Base-by-base conservation (phyloP, 30 jellyfish, hydroid and myxozoan species). In the Phacellophora camtschatica region DNA sequence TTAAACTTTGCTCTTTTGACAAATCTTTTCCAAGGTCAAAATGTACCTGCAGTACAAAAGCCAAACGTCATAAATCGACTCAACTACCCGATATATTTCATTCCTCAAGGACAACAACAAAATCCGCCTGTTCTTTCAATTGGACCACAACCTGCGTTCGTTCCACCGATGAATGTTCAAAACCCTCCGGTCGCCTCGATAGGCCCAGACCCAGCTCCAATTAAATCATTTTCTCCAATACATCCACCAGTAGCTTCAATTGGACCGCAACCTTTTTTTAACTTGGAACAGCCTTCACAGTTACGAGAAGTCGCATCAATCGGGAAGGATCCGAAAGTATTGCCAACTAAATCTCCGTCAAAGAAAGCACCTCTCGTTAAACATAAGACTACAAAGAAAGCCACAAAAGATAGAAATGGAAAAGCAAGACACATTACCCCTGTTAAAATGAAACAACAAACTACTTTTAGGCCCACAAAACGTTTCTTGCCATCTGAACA, bases 81-180 rank as follows among this genome's bases (percentile, higher is more conserved):
- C 15, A 79, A 83, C 8, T 63, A 72, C 42, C 95, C 95, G 8
- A 77, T 84, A 22, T 84, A 84, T 51, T 72, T 67, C 62, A 53
- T 72, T 2, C 95, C 95, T 12, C 88, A 68, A 16, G 77, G 29
- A 1, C 42, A 12, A 33, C 71, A 53, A n/a, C 86, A 74, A 20
- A 34, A 39, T 3, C 86, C 96, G 16, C 71, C 89, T 24, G 90
- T 74, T 5, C 15, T 45, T 6, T 85, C 96, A 29, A 74, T 85
- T 63, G 96, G 96, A 19, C 90, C 96, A 34, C 79, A 85, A n/a
- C 96, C 96, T 4, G 78, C 96, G 7, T 85, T 35, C 43, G 46
- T 45, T 11, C 88, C 71, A 27, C 88, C 64, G 28, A 9, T 31
- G 15, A 15, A 24, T 13, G 28, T 65, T 24, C 76, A 51, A 19